Conservation (phyloP, 2,113 vertebrate genomes). For the Corapipo altera region DNA sequence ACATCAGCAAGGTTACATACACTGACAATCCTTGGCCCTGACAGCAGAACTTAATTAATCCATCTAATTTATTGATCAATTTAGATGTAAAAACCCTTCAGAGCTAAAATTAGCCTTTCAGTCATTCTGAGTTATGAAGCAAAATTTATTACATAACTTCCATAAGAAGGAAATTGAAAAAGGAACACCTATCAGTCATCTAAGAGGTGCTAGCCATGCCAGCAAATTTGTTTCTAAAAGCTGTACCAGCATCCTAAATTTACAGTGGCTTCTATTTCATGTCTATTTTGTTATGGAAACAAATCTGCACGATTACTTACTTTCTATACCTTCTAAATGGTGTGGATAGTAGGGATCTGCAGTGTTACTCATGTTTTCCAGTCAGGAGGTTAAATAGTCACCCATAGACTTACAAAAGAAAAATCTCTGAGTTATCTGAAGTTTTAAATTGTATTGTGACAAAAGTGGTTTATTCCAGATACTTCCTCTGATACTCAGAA, state of each 20-base stretch:
- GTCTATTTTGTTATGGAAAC: not conserved
- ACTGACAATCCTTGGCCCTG: slow-evolving; percentile 57
- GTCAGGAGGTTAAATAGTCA: not conserved
- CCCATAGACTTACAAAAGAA: not conserved
- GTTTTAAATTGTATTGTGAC: not conserved
- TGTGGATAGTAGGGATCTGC: not conserved
- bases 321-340: not conserved
- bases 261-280: not conserved
- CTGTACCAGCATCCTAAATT: not conserved
- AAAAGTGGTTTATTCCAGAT: not conserved
- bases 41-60: slow-evolving; percentile 75
- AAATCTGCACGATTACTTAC: not conserved
- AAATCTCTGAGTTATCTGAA: not conserved
- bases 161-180: not conserved
- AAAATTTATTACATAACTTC: slow-evolving; percentile 18
- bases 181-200: not conserved
- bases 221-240: not conserved
- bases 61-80: slow-evolving; percentile 75
- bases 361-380: not conserved
- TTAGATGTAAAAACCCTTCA: slow-evolving; percentile 67
- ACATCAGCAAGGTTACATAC: not conserved
- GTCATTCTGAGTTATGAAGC: slow-evolving; percentile 17
- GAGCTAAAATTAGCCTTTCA: slow-evolving; percentile 62
- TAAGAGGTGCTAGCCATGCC: not conserved
- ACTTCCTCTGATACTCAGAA: not conserved